Base-by-base conservation (phyloP, 2,113 vertebrate species). In the Oreochromis niloticus region DNA sequence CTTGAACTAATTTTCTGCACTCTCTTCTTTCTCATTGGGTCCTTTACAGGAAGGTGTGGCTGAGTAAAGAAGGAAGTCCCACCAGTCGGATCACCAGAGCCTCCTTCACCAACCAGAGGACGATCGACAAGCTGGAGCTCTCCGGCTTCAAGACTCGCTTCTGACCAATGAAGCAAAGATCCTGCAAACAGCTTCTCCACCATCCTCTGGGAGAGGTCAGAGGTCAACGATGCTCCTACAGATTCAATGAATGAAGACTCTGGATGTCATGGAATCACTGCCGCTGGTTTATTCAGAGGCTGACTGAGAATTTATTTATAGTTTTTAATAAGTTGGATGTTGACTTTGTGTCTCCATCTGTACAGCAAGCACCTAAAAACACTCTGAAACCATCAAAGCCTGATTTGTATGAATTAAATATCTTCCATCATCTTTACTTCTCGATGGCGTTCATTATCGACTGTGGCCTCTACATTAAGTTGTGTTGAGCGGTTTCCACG, bases 61-160 rank as follows among this genome's bases (percentile, higher is more conserved):
- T 97, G 83, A 94, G 93, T 73, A 95, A 95, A 86, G 94, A 93
- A 41, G 96, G 96, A 73, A 97, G 95, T 85, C 95, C 96, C 2
- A 39, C 12, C 80, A 93, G 94, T 5, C 95, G 93, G 0, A 97
- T 96, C 91, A 95, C 92, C 85, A 93, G 75, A 79, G 93, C 95
- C 5, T 89, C 79, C 52, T 97, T 97, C 90, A 87, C 57, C 86
- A 95, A 97, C 30, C 92, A 93, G 87, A 95, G 88, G 27, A 2
- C 7, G 85, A 93, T 96, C 81, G 80, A 94, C 24, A 95, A 97
- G 89, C 92, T 98, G 93, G 97, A 99, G 84, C 96, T 98, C 85
- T 96, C 96, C 1, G 96, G 97, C 78, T 99, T 99, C 93, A 96
- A 88, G 89, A 98, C 98, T 43, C 97, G 96, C 89, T 98, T 97